Evolutionary conservation across 1,140 invertebrate species (phyloP).

Genomic region (Lanistes nyassanus): DNA sequence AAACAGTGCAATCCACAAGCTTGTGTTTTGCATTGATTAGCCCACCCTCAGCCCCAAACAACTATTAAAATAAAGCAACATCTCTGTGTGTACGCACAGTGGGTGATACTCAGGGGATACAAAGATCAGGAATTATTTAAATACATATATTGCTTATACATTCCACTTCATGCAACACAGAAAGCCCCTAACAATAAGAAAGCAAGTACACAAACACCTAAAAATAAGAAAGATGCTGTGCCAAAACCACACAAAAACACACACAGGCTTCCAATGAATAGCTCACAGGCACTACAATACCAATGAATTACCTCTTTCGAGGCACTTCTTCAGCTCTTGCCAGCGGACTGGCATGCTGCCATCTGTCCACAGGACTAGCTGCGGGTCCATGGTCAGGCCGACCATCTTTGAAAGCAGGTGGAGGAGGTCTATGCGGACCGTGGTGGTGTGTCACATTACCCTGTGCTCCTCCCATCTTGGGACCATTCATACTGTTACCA

Average conservation of each 20-base stretch:
- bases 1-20: no score
- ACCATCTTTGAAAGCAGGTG: slow-evolving; percentile 18
- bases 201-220: background rate
- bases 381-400: slow-evolving; percentile 8
- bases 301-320: slow-evolving; percentile 45
- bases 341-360: slow-evolving; percentile 54
- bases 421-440: slow-evolving; percentile 6
- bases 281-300: background rate
- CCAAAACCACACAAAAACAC: background rate
- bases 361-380: slow-evolving; percentile 45
- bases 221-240: background rate
- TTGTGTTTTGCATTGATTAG: no score
- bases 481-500: slow-evolving; percentile 12
- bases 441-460: slow-evolving; percentile 4
- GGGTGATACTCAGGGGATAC: no score
- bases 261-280: background rate
- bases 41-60: no score
- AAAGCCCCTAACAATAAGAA: background rate
- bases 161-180: no score
- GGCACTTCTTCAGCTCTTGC: slow-evolving; percentile 46
- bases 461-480: slow-evolving; percentile 6
- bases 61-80: no score
- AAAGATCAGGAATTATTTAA: no score
- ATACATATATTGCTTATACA: no score
- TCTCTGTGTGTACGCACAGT: no score